Percentiles rank a stretch among this genome's conserved stretches.
Evolutionary conservation across 2,888 invertebrate species (phyloP).

Genomic region (Sphaerophoria taeniata): DNA sequence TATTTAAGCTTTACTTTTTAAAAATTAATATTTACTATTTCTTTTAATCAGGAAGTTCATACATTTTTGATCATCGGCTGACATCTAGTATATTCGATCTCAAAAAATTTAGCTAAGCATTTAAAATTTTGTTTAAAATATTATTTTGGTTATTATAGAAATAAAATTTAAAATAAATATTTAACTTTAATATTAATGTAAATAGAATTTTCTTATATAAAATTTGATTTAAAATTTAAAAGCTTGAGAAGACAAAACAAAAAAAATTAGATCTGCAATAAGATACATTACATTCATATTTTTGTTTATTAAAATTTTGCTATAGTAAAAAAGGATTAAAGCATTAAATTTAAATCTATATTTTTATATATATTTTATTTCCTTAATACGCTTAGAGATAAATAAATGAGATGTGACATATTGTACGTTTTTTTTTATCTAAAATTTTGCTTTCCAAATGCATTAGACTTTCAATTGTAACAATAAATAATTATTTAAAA

Average conservation of each 20-base stretch:
- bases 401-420: conserved; percentile 57
- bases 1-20: neutral
- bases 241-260: conserved; percentile 49
- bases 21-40: conserved; percentile 7
- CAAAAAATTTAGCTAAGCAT: conserved; percentile 72
- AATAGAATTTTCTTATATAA: conserved; percentile 68
- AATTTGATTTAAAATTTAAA: conserved; percentile 76
- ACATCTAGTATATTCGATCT: conserved; percentile 64
- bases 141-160: conserved; percentile 26
- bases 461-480: conserved; percentile 19
- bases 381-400: conserved; percentile 30
- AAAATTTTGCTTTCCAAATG: neutral
- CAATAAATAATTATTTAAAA: conserved; percentile 24
- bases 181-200: conserved; percentile 59
- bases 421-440: conserved; percentile 58
- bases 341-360: conserved; percentile 25
- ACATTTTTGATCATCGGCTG: conserved; percentile 67
- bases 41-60: conserved; percentile 65
- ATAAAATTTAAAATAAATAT: conserved; percentile 69
- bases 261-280: neutral
- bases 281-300: conserved; percentile 35
- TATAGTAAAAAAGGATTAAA: conserved; percentile 66
- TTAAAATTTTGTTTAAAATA: conserved; percentile 11
- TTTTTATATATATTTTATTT: conserved; percentile 9
- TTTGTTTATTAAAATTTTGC: conserved; percentile 40